A percentile compares a stretch with the other conserved stretches of the same genome.
These are phyloP conservation scores for Ascaphus truei DNA, from an alignment of 2,113 vertebrate genomes.

Conservation along the genomic window DNA sequence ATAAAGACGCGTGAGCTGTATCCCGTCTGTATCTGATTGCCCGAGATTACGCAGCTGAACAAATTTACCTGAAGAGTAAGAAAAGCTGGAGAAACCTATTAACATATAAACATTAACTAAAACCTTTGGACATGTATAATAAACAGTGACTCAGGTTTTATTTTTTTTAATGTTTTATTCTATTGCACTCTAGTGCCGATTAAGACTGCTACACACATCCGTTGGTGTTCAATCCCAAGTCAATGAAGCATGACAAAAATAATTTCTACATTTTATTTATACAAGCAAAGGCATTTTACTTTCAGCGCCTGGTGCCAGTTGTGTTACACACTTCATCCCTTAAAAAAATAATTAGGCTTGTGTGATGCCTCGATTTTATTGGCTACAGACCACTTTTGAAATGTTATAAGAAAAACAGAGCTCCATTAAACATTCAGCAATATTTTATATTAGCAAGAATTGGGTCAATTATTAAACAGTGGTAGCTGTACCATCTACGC, in stretches of 20 bases:
- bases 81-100: slow-evolving; percentile 37
- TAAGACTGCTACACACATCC: slow-evolving; percentile 47
- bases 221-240: slow-evolving; percentile 40
- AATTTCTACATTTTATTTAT: slow-evolving; percentile 37
- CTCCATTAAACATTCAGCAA: neutral
- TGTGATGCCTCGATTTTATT: slow-evolving; percentile 21
- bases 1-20: slow-evolving; percentile 39
- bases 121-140: slow-evolving; percentile 34
- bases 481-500: no score
- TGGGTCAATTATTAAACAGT: neutral
- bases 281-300: slow-evolving; percentile 28
- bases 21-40: slow-evolving; percentile 43
- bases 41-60: slow-evolving; percentile 43
- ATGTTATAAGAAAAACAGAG: slow-evolving; percentile 1
- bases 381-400: neutral
- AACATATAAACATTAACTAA: slow-evolving; percentile 49
- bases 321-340: neutral
- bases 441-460: neutral
- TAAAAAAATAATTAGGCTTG: slow-evolving; percentile 27
- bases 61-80: slow-evolving; percentile 45
- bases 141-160: slow-evolving; percentile 17
- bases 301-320: slow-evolving; percentile 10
- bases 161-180: slow-evolving; percentile 2
- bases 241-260: slow-evolving; percentile 35
- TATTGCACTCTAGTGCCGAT: slow-evolving; percentile 35